Conservation (phyloP, 2,888 invertebrate species). For the Volucella bombylans region DNA sequence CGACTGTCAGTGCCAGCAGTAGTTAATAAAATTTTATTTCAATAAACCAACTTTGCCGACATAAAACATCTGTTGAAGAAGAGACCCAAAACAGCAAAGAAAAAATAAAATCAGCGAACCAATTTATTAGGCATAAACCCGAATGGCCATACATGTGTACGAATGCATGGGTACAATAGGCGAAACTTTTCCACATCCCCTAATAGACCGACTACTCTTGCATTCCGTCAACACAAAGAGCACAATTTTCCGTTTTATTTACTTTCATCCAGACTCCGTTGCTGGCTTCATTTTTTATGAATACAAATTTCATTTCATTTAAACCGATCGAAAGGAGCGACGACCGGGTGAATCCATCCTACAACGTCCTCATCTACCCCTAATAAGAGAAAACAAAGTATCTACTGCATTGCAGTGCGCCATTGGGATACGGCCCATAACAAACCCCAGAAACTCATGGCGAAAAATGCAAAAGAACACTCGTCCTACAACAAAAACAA, state of each 20-base stretch:
- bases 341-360: conserved; percentile 11
- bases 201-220: conserved; percentile 36
- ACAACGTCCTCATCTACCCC: background rate
- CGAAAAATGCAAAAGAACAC: conserved; percentile 5
- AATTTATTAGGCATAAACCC: conserved; percentile 17
- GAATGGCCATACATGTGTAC: background rate
- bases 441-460: conserved; percentile 30
- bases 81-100: background rate
- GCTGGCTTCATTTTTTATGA: conserved; percentile 1
- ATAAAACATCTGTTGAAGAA: conserved; percentile 46
- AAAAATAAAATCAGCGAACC: conserved; percentile 4
- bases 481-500: conserved; percentile 1
- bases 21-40: conserved; percentile 63
- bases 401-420: conserved; percentile 68
- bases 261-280: conserved; percentile 31
- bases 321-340: conserved; percentile 54
- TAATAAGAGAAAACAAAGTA: conserved; percentile 31
- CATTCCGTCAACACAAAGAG: conserved; percentile 60
- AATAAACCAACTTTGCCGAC: conserved; percentile 51
- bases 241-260: conserved; percentile 48
- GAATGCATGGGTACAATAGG: background rate
- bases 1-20: background rate
- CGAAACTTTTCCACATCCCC: background rate
- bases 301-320: conserved; percentile 54
- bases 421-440: conserved; percentile 40